Evolutionary conservation across 2,797 vertebrate genomes (phyloP).

Genomic region (Cynodonichthys magdalenae): DNA sequence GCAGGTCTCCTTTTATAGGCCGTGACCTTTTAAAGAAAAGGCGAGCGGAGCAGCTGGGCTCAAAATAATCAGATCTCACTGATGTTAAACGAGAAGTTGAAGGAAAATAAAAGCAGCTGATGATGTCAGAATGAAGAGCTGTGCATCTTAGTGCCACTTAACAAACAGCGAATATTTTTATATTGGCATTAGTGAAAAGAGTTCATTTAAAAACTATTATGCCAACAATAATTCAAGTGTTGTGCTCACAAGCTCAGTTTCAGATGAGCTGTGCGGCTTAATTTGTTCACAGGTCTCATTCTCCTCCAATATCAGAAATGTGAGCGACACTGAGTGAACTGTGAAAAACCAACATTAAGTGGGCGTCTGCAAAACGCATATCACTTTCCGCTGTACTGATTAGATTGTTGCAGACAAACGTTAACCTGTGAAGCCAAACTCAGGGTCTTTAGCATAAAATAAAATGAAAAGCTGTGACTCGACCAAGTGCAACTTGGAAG

Average conservation of each 20-base stretch:
- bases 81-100: conserved; percentile 6
- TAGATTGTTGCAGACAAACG: conserved; percentile 53
- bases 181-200: background rate
- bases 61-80: conserved; percentile 30
- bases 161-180: too few species aligned
- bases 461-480: conserved; percentile 2
- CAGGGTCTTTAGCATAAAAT: conserved; percentile 17
- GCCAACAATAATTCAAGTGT: too few species aligned
- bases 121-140: background rate
- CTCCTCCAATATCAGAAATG: conserved; percentile 56
- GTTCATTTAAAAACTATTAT: background rate
- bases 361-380: conserved; percentile 67
- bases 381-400: conserved; percentile 66
- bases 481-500: background rate
- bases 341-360: conserved; percentile 58
- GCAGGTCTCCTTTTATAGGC: conserved; percentile 44
- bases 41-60: conserved; percentile 28
- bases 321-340: conserved; percentile 35
- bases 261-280: conserved; percentile 14
- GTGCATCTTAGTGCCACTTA: background rate
- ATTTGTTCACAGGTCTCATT: conserved; percentile 32
- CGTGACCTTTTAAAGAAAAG: conserved; percentile 43
- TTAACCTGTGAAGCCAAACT: conserved; percentile 14
- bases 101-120: background rate
- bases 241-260: background rate